Evolutionary conservation across 2,888 invertebrate species (phyloP), one percentile per base, ranked within the genome.

Genomic region (Drosophila conformis): DNA sequence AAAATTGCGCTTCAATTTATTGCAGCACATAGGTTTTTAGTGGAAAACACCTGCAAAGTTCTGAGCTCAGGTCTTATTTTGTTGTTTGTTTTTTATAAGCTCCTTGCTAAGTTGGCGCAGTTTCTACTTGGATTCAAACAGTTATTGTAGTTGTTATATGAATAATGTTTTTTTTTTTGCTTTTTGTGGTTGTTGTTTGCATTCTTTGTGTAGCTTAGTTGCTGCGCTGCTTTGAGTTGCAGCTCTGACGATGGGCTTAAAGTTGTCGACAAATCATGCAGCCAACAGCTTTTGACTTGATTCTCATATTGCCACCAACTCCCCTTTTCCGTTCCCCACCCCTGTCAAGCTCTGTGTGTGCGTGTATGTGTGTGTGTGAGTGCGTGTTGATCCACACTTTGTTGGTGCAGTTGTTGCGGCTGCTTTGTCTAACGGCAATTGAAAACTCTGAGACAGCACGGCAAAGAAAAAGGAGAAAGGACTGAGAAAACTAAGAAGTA

Each of bases 351-450:
- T 25, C 13, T 48, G 5, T 58, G 21, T 27, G 38, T 52, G 5
- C 40, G 27, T 42, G 15, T 36, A 7, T 38, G 18, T 35, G 36
- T 15, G 51, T n/a, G 51, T 29, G 18, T n/a, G 21, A 15, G 35
- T 65, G 60, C 49, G 57, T 66, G 61, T 59, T 73, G 73, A 73
- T 74, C 76, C 69, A 57, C 38, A 75, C 63, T 74, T 75, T 74
- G 76, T 68, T 69, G 69, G 62, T 76, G 75, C 54, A 70, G 75
- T 73, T 65, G 76, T 66, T 75, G 75, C 54, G 65, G 76, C 65
- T 51, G 74, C 74, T 75, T 75, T 75, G 75, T 76, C 56, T 66
- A 48, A 58, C 70, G 70, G 70, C 75, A 75, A 75, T 75, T 75
- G 70, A 65, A 65, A 76, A 65, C 76, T 69, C 54, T 59, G 40